Evolutionary conservation across 2,888 invertebrate species (phyloP).

Genomic region (Timema cristinae): DNA sequence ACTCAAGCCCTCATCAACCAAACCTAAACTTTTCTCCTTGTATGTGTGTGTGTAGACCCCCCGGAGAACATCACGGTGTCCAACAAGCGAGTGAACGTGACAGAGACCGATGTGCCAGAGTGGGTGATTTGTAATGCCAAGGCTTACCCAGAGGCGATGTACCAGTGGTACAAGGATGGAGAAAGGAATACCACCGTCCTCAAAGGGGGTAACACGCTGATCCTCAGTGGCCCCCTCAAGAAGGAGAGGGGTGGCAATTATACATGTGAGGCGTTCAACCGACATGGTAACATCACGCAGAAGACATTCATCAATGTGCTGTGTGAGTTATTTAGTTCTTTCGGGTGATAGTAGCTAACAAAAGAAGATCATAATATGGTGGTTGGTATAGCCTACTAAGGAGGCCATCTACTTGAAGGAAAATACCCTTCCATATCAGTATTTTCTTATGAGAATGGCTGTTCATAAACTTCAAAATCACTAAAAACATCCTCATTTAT

Average conservation of each 20-base stretch:
- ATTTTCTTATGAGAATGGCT: no score
- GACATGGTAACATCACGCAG: conserved; percentile 69
- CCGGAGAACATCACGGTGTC: conserved; percentile 83
- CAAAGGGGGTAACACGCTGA: conserved; percentile 50
- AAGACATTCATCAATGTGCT: conserved; percentile 72
- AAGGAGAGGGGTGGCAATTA: conserved; percentile 72
- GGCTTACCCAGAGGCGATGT: conserved; percentile 67
- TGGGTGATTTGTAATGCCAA: conserved; percentile 56
- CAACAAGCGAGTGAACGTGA: conserved; percentile 50
- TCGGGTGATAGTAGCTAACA: not conserved
- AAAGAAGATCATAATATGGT: no score
- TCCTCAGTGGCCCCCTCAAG: conserved; percentile 62
- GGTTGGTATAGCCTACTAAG: no score
- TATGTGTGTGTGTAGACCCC: conserved; percentile 53
- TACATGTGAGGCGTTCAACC: conserved; percentile 60
- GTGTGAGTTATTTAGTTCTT: conserved; percentile 59
- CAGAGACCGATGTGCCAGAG: conserved; percentile 54
- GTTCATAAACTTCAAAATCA: no score
- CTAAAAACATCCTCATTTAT: no score
- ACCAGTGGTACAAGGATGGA: conserved; percentile 65
- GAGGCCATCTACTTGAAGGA: no score
- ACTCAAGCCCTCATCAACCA: no score
- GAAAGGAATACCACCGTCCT: conserved; percentile 48
- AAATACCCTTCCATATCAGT: no score
- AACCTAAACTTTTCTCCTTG: no score